These are phyloP conservation scores for Microplitis demolitor DNA, from an alignment of 1,140 invertebrate species.

Conservation along the genomic window DNA sequence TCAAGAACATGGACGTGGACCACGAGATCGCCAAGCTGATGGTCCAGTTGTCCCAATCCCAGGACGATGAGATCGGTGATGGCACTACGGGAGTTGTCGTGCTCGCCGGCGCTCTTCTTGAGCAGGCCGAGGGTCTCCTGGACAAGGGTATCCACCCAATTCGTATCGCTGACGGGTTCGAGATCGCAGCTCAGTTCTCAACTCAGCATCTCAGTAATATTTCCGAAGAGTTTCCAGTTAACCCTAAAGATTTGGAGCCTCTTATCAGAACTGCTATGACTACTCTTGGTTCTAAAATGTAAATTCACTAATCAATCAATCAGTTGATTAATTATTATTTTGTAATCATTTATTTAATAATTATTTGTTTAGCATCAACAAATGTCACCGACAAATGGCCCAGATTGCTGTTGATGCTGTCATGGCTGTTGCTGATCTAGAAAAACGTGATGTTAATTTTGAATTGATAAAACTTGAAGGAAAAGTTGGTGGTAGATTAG, in stretches of 20 bases:
- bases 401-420: constrained; percentile 98
- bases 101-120: constrained; percentile 88
- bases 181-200: constrained; percentile 92
- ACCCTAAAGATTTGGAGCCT: constrained; percentile 82
- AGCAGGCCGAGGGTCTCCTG: constrained; percentile 91
- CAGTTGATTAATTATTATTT: constrained; percentile 13
- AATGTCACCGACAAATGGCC: constrained; percentile 95
- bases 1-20: constrained; percentile 99
- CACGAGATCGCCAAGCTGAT: constrained; percentile 98
- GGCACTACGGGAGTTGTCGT: constrained; percentile 99
- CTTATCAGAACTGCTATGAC: constrained; percentile 97
- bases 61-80: constrained; percentile 99
- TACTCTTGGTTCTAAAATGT: constrained; percentile 98
- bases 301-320: constrained; percentile 36
- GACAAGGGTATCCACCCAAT: constrained; percentile 99
- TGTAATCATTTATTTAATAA: constrained; percentile 1
- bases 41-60: constrained; percentile 97
- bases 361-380: constrained; percentile 69
- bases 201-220: constrained; percentile 87
- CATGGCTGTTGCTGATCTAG: constrained; percentile 90
- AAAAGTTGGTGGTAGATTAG: constrained; percentile 96
- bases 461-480: constrained; percentile 99
- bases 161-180: constrained; percentile 98
- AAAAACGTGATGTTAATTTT: constrained; percentile 96
- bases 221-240: constrained; percentile 87